These are phyloP conservation scores for Anaspis maculata DNA, from an alignment of 2,888 invertebrate genomes.

Conservation along the genomic window DNA sequence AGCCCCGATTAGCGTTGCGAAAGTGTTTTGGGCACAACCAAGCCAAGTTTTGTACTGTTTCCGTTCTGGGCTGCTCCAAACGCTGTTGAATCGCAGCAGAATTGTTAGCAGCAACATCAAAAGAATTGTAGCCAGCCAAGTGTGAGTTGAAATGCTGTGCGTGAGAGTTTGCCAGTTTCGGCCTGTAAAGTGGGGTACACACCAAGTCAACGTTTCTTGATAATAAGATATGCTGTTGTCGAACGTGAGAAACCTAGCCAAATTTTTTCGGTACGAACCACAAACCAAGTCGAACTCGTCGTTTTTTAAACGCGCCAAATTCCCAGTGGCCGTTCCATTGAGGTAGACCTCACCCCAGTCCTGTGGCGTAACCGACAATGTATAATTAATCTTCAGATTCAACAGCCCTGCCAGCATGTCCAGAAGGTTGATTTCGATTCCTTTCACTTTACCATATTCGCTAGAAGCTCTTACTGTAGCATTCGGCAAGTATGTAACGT, in stretches of 20 bases:
- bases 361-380: neutral
- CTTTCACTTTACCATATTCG: neutral
- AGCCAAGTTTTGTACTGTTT: neutral
- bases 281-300: too few relatives aligned
- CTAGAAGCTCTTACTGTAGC: neutral
- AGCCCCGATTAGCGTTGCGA: neutral
- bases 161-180: too few relatives aligned
- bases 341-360: conserved; percentile 1
- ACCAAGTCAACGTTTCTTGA: neutral
- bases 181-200: neutral
- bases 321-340: conserved; percentile 4
- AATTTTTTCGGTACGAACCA: too few relatives aligned
- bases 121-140: neutral
- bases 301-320: conserved; percentile 2
- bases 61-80: neutral
- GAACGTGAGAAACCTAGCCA: too few relatives aligned
- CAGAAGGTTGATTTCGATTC: conserved; percentile 3
- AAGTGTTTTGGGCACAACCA: neutral
- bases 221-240: neutral
- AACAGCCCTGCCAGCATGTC: conserved; percentile 2
- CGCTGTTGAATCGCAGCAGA: too few relatives aligned
- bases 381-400: conserved; percentile 1
- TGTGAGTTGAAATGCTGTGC: neutral
- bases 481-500: conserved; percentile 2
- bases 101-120: too few relatives aligned